phyloP scores from a whole-genome alignment of 1,140 invertebrate species.

The Monochamus saltuarius region DNA sequence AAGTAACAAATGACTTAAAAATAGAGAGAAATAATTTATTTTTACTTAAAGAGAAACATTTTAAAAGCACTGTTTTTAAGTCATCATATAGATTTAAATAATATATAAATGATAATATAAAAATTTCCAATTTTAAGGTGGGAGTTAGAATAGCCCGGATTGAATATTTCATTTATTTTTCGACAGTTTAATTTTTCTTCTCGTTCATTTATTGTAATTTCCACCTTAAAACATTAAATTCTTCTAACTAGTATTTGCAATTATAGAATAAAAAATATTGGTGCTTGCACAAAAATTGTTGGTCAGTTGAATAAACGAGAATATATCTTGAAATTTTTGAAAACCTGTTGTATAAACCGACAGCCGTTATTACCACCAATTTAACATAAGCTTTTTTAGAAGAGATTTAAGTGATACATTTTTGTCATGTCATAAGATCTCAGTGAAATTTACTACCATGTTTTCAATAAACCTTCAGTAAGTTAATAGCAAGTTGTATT shows the following conservation, averaged over 20 bases:
- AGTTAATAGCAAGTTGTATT: slow-evolving; percentile 6
- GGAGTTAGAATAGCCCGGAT: neutral
- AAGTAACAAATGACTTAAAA: slow-evolving; percentile 9
- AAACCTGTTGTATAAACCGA: slow-evolving; percentile 7
- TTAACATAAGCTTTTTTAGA: slow-evolving; percentile 18
- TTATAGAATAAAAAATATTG: slow-evolving; percentile 16
- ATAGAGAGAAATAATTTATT: slow-evolving; percentile 14
- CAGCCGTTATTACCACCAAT: slow-evolving; percentile 3
- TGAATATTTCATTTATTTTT: slow-evolving; percentile 5
- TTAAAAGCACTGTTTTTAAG: slow-evolving; percentile 12
- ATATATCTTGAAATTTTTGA: slow-evolving; percentile 11
- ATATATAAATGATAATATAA: slow-evolving; percentile 10
- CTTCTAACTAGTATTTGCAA: slow-evolving; percentile 21
- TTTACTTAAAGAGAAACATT: slow-evolving; percentile 7
- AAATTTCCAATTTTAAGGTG: slow-evolving; percentile 16
- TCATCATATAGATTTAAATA: slow-evolving; percentile 4
- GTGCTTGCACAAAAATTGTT: slow-evolving; percentile 23
- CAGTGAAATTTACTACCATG: slow-evolving; percentile 20
- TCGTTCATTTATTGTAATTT: slow-evolving; percentile 12
- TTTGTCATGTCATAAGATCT: slow-evolving; percentile 12
- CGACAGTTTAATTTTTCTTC: slow-evolving; percentile 5
- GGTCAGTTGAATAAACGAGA: slow-evolving; percentile 11
- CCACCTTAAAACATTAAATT: slow-evolving; percentile 10
- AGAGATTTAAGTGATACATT: slow-evolving; percentile 15
- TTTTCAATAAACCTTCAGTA: slow-evolving; percentile 24